Percentiles rank a stretch among this genome's conserved stretches.
phyloP scores from a whole-genome alignment of 2,113 vertebrate genomes.

The Lampris incognitus region DNA sequence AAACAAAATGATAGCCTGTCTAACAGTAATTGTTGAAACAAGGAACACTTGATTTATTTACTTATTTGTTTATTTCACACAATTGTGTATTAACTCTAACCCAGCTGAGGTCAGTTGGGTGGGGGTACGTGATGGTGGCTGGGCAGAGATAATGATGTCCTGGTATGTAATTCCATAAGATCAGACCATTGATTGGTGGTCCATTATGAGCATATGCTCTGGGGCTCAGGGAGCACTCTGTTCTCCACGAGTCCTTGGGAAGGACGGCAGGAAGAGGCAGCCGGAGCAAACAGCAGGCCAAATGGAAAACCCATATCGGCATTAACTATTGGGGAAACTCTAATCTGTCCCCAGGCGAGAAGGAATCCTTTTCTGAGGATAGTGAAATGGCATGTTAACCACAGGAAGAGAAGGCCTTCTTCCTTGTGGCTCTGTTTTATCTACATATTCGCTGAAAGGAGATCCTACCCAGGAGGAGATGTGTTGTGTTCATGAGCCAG shows the following conservation, averaged over 20 bases:
- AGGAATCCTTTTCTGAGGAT: slow-evolving; percentile 30
- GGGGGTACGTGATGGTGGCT: too few species aligned
- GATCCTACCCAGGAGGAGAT: slow-evolving; percentile 34
- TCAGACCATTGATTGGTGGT: slow-evolving; percentile 69
- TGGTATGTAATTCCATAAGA: slow-evolving; percentile 63
- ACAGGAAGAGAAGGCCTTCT: slow-evolving; percentile 16
- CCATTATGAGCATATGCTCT: slow-evolving; percentile 61
- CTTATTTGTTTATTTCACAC: slow-evolving; percentile 30
- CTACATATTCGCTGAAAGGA: slow-evolving; percentile 26
- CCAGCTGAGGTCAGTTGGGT: slow-evolving; percentile 10
- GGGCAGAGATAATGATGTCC: slow-evolving; percentile 52
- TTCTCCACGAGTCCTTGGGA: slow-evolving; percentile 56
- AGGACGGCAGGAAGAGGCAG: slow-evolving; percentile 44
- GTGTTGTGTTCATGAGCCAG: slow-evolving; percentile 42
- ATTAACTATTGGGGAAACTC: slow-evolving; percentile 44
- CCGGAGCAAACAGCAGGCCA: slow-evolving; percentile 38
- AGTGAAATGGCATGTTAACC: slow-evolving; percentile 36
- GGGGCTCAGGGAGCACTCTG: slow-evolving; percentile 60
- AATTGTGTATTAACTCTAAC: slow-evolving; percentile 16
- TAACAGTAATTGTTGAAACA: slow-evolving; percentile 37
- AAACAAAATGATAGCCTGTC: slow-evolving; percentile 18
- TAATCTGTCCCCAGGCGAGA: slow-evolving; percentile 64
- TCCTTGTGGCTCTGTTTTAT: slow-evolving; percentile 28
- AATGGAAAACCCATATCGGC: slow-evolving; percentile 53
- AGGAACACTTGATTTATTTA: slow-evolving; percentile 34